Evolutionary conservation across 2,888 invertebrate species (phyloP).

Genomic region (Amblyjoppa proteus): DNA sequence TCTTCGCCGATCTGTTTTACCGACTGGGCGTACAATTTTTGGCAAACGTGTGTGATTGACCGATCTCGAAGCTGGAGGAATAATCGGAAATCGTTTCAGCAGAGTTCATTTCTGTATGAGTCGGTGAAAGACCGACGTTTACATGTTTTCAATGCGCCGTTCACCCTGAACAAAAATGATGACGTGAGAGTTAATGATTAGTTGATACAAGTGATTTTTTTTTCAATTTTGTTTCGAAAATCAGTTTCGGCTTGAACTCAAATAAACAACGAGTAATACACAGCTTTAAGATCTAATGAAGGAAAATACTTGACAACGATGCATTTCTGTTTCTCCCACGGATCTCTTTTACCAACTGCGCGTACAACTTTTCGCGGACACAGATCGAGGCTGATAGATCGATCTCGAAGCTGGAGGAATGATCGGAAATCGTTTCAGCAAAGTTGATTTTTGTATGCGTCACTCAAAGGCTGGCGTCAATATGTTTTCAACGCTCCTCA

Average conservation of each 20-base stretch:
- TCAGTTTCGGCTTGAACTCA: too few species aligned
- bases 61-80: not conserved
- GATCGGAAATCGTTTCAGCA: not conserved
- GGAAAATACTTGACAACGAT: too few species aligned
- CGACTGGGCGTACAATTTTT: not conserved
- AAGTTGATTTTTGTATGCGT: not conserved
- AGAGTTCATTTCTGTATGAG: not conserved
- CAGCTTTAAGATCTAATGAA: too few species aligned
- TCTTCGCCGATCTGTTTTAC: not conserved
- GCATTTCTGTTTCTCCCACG: too few species aligned
- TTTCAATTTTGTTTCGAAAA: too few species aligned
- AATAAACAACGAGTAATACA: too few species aligned
- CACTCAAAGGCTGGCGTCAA: conserved; percentile 11
- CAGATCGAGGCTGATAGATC: too few species aligned
- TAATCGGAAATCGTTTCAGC: not conserved
- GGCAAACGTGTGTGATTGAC: not conserved
- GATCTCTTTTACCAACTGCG: too few species aligned
- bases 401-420: too few species aligned
- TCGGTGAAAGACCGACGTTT: conserved; percentile 20
- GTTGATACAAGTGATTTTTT: too few species aligned
- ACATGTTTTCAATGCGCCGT: not conserved
- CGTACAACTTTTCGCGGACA: too few species aligned
- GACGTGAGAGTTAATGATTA: too few species aligned
- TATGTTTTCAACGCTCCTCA: not conserved
- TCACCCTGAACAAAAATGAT: not conserved